These are phyloP conservation scores for Megaceryle alcyon DNA, from an alignment of 2,797 vertebrate genomes.

Conservation along the genomic window DNA sequence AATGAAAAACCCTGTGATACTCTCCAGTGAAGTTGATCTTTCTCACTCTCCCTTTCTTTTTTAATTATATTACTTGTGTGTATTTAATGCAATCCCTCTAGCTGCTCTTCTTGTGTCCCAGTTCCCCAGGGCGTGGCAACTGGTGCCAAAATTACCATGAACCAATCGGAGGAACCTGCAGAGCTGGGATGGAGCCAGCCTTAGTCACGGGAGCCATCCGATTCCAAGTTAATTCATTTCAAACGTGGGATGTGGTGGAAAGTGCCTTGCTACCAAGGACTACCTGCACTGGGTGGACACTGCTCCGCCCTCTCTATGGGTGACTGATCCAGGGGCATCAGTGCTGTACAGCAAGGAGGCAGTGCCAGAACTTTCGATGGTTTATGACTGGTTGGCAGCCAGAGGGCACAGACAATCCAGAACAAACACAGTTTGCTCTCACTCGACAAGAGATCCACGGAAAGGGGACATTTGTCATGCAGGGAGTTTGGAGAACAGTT, in stretches of 20 bases:
- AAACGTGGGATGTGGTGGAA: background rate
- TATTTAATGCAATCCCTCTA: constrained; percentile 17
- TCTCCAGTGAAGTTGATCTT: background rate
- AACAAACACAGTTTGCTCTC: background rate
- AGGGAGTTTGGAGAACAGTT: background rate
- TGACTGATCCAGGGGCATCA: background rate
- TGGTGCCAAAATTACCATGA: background rate
- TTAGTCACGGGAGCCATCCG: background rate
- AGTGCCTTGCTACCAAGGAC: background rate
- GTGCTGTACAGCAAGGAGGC: background rate
- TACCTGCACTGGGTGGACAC: background rate
- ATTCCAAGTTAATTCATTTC: background rate
- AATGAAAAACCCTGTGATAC: background rate
- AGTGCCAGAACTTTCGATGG: background rate
- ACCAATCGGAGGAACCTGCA: background rate
- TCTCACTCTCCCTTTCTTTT: constrained; percentile 34
- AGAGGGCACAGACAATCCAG: background rate
- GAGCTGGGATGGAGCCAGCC: constrained; percentile 7
- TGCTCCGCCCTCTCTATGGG: accelerated
- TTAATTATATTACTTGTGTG: background rate
- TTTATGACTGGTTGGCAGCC: background rate
- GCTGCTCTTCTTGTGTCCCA: constrained; percentile 30
- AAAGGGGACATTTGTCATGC: background rate
- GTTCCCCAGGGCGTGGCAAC: background rate
- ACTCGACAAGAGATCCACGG: background rate